Evolutionary conservation across 2,797 vertebrate species (phyloP), one percentile per base, ranked within the genome.

Genomic region (Gambusia yucatana): DNA sequence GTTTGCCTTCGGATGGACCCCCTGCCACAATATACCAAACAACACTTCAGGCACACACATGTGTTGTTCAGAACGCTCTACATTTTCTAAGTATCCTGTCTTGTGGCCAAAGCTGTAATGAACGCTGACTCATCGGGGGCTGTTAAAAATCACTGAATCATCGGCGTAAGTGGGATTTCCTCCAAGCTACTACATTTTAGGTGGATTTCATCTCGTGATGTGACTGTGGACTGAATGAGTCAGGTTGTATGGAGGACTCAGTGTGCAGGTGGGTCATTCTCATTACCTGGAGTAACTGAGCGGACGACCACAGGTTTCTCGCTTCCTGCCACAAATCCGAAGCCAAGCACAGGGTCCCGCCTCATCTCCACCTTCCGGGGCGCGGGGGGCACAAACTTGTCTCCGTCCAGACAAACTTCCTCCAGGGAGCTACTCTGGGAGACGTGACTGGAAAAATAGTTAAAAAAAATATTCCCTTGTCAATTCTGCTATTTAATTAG

Each of bases 301-400:
- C 98, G 98, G 77, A 99, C 98, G 84, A 99, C 97, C 92, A 99
- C 98, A 22, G 98, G 98, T 94, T 99, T 99, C 94, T 99, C 98
- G 93, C 98, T 99, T 90, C 98, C 98, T 78, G 98, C 98, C 92
- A 99, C 98, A 71, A 99, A 99, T 88, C 98, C 98, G 89, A 99
- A 99, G 87, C 98, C 98, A 87, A 99, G 96, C 79, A 99, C 97
- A 7, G 98, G 98, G 94, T 99, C 98, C 86, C 98, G 97, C 94
- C 98, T 97, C 98, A 99, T 99, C 93, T 99, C 98, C 94, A 99
- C 97, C 94, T 97, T 99, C 87, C 98, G 96, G 61, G 98, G 97
- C 16, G 96, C 80, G 71, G 98, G 98, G 94, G 97, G 97, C 88
- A 97, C 96, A 89, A 98, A 96, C 94, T 95, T 97, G 95, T 97